Evolutionary conservation across 1,140 invertebrate genomes (phyloP).

Genomic region (Diabrotica virgifera): DNA sequence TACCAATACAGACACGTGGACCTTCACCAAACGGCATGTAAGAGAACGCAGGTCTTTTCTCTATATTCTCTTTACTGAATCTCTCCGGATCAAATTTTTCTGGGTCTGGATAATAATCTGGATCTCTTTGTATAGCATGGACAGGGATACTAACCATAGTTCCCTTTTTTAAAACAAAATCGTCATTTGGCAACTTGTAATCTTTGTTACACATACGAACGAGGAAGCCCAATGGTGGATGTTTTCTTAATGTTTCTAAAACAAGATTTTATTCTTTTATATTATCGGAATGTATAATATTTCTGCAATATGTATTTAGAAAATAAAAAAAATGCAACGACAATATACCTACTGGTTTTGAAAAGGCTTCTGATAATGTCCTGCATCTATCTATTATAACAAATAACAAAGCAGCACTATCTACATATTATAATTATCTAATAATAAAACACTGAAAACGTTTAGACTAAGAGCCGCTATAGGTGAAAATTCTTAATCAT

Average conservation of each 20-base stretch:
- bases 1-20: constrained; percentile 58
- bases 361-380: too few relatives aligned
- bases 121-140: constrained; percentile 50
- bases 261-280: too few relatives aligned
- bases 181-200: constrained; percentile 49
- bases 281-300: too few relatives aligned
- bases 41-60: constrained; percentile 22
- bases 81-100: constrained; percentile 52
- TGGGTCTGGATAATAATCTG: constrained; percentile 48
- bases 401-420: too few relatives aligned
- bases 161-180: constrained; percentile 47
- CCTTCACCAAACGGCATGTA: constrained; percentile 59
- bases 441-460: too few relatives aligned
- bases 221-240: constrained; percentile 47
- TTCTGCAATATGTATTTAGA: too few relatives aligned
- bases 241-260: constrained; percentile 51
- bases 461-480: too few relatives aligned
- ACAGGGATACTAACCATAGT: constrained; percentile 36
- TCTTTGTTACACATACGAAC: constrained; percentile 43
- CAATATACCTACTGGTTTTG: too few relatives aligned
- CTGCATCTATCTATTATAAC: too few relatives aligned
- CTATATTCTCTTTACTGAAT: constrained; percentile 47
- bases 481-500: too few relatives aligned
- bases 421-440: too few relatives aligned
- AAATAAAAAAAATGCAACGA: too few relatives aligned